Conservation (phyloP, 2,797 vertebrate genomes). For the Centroberyx gerrardi region DNA sequence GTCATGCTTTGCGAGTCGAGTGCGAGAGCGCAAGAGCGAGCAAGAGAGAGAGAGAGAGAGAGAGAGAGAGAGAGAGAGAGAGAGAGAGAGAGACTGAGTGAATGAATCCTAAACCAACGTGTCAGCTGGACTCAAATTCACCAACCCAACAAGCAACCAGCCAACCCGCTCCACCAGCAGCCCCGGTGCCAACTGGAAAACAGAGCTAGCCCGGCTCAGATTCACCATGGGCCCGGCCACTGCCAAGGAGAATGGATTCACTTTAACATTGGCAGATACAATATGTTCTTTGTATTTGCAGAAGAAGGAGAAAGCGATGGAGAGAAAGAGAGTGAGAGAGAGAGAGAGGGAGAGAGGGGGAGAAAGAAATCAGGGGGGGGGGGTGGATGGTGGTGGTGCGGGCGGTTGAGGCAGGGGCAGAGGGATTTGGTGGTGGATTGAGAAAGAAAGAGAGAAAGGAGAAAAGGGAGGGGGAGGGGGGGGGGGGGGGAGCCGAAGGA, state of each 20-base stretch:
- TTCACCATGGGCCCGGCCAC: conserved; percentile 64
- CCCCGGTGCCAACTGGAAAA: conserved; percentile 74
- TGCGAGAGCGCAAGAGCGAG: neutral
- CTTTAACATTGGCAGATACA: conserved; percentile 82
- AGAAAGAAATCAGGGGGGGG: conserved; percentile 40
- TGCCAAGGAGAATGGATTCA: conserved; percentile 80
- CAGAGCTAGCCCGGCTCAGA: conserved; percentile 66
- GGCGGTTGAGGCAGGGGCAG: conserved; percentile 15
- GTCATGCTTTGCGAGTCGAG: conserved; percentile 28
- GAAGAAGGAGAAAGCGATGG: conserved; percentile 62
- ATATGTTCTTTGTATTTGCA: conserved; percentile 84
- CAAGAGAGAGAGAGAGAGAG: conserved; percentile 13
- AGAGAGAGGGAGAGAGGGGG: conserved; percentile 18
- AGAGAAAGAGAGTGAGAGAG: conserved; percentile 30
- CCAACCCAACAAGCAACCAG: conserved; percentile 53
- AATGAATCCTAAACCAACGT: conserved; percentile 71
- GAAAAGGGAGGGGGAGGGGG: conserved; percentile 40
- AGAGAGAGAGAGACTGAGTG: conserved; percentile 53
- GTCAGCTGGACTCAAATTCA: conserved; percentile 73
- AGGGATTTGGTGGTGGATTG: conserved; percentile 35
- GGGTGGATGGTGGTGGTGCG: conserved; percentile 31
- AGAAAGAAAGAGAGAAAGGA: conserved; percentile 21
- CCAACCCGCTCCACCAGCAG: conserved; percentile 48
- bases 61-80: conserved; percentile 31
- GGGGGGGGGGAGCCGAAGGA: conserved; percentile 42